These are phyloP conservation scores for Lingula anatina DNA, from an alignment of 2,888 invertebrate genomes.

Conservation along the genomic window DNA sequence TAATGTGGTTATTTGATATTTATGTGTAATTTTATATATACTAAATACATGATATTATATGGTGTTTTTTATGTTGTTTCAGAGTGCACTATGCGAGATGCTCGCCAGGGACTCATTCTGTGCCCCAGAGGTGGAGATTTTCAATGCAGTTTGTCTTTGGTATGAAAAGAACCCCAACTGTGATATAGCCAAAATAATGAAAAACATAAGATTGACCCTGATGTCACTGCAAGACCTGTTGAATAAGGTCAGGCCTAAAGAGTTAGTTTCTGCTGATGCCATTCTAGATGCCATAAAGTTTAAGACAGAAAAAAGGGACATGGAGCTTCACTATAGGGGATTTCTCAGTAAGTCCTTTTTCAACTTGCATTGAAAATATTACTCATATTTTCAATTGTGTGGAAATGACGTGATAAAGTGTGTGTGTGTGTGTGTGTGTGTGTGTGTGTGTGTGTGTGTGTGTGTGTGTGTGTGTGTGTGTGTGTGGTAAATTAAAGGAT, in stretches of 20 bases:
- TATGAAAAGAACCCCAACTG: slow-evolving; percentile 70
- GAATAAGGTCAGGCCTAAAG: slow-evolving; percentile 80
- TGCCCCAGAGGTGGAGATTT: slow-evolving; percentile 92
- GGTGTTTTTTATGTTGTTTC: slow-evolving; percentile 13
- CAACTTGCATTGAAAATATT: too few species aligned
- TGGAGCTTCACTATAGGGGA: slow-evolving; percentile 80
- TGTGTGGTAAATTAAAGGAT: too few species aligned
- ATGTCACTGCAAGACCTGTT: slow-evolving; percentile 84
- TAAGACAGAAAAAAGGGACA: slow-evolving; percentile 72
- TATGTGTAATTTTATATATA: too few species aligned
- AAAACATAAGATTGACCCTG: slow-evolving; percentile 70
- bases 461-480: too few species aligned
- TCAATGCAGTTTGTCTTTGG: slow-evolving; percentile 84
- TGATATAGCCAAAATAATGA: slow-evolving; percentile 47
- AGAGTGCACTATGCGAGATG: slow-evolving; percentile 71
- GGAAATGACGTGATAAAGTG: too few species aligned
- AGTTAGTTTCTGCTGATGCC: slow-evolving; percentile 80
- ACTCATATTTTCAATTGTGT: too few species aligned
- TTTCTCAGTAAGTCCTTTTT: slow-evolving; percentile 29
- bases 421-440: too few species aligned
- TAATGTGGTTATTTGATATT: too few species aligned
- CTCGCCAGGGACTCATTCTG: slow-evolving; percentile 91
- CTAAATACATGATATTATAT: too few species aligned
- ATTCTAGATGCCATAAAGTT: slow-evolving; percentile 92
- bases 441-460: slow-evolving; percentile 1